Percentiles rank a stretch among this genome's conserved stretches.
Conservation (phyloP, 2,797 vertebrate genomes). For the Falco concolor region DNA sequence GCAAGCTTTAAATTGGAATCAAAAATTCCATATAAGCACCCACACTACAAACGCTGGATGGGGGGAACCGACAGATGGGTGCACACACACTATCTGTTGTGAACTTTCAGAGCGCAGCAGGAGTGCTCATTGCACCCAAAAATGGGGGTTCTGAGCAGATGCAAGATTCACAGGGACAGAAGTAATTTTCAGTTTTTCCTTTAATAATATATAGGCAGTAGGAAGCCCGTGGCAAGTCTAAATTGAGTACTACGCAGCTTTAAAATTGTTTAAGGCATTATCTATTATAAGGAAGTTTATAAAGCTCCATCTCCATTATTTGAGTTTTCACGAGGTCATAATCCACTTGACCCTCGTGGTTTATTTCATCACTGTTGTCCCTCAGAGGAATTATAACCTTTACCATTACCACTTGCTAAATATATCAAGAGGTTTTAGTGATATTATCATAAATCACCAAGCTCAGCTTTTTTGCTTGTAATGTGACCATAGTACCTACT, state of each 20-base stretch:
- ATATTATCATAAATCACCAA: conserved; percentile 52
- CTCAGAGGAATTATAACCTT: conserved; percentile 66
- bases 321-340: conserved; percentile 56
- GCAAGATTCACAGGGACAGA: not conserved
- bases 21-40: not conserved
- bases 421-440: conserved; percentile 54
- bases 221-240: conserved; percentile 31
- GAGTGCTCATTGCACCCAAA: not conserved
- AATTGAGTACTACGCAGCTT: conserved; percentile 31
- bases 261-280: conserved; percentile 52
- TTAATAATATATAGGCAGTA: not conserved
- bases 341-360: conserved; percentile 60
- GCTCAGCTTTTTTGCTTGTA: conserved; percentile 8
- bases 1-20: not conserved
- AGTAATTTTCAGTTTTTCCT: not conserved
- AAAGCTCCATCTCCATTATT: conserved; percentile 58
- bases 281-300: conserved; percentile 59
- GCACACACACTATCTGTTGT: not conserved
- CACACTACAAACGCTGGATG: not conserved
- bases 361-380: conserved; percentile 61
- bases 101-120: not conserved
- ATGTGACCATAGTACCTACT: not conserved
- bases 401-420: conserved; percentile 56
- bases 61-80: not conserved
- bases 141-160: not conserved